Evolutionary conservation across 2,113 vertebrate species (phyloP), one percentile per base, ranked within the genome.

Genomic region (Cebus imitator): DNA sequence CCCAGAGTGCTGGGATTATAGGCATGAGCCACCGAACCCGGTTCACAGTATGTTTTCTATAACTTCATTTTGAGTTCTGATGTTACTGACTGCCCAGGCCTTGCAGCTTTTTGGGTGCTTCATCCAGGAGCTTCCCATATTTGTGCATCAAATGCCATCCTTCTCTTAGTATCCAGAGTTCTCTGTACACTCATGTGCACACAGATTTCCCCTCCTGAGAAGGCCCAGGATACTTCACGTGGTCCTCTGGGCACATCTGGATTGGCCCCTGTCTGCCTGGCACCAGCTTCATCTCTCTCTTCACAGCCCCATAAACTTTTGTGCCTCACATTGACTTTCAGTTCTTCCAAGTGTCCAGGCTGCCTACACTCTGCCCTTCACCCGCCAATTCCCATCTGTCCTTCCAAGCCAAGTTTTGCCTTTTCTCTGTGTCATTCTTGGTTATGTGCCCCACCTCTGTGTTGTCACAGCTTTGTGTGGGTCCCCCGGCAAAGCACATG

Each of bases 31-130:
- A 57, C 16, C 11, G 55, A 14, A 55, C 55, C 16, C 18, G 2
- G 55, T 18, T 87, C 76, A 40, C 37, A 37, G 37, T 37, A 37
- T 84, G 80, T 52, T 93, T 86, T 27, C 35, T 85, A 0, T 80
- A 78, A 30, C 30, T 64, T 85, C 0, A 75, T 87, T 96, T 91
- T 95, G 92, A 88, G 6, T 87, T 91, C n/a, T 87, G 78, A 43
- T 88, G 16, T 87, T 48, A 79, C 23, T 52, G 75, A 91, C 35
- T n/a, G 18, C 5, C 6, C 5, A 87, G n/a, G 32, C 23, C n/a
- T 8, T 58, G 27, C 4, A 43, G 64, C 43, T 73, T 92, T 94
- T 95, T 20, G 81, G 66, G 45, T 66, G 3, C 73, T 40, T 55
- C 32, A 14, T 17, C 55, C 13, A 76, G 57, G 55, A 84, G 12